Percentiles rank a stretch among this genome's conserved stretches.
Conservation (phyloP, 2,888 invertebrate genomes). For the Vannuccia rotundouncinata region DNA sequence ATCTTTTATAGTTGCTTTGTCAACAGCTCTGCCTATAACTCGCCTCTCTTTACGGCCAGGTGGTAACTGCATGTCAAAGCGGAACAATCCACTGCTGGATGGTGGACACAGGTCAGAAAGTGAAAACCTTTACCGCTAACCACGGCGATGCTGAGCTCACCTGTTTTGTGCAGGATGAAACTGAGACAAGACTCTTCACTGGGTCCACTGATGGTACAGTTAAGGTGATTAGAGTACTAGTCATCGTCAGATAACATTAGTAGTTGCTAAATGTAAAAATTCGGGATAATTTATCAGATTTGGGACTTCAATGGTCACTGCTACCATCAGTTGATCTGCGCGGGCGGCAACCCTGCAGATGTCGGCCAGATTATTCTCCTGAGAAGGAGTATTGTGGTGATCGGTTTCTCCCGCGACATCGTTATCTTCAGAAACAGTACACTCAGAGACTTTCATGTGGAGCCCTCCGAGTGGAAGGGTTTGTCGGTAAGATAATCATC, state of each 20-base stretch:
- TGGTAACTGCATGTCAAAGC: constrained; percentile 52
- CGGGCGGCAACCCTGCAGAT: constrained; percentile 52
- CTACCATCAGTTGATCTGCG: constrained; percentile 53
- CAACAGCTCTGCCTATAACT: background rate
- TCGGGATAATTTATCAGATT: constrained; percentile 44
- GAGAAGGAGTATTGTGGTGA: constrained; percentile 51
- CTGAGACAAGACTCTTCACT: constrained; percentile 51
- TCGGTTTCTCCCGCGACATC: constrained; percentile 47
- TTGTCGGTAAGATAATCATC: constrained; percentile 45
- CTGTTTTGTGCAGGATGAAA: constrained; percentile 51
- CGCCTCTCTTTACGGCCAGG: constrained; percentile 45
- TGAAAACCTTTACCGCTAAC: constrained; percentile 51
- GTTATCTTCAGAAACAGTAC: constrained; percentile 52
- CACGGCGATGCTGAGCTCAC: constrained; percentile 55
- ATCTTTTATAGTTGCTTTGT: background rate
- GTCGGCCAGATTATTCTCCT: constrained; percentile 52
- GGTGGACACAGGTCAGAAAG: constrained; percentile 56
- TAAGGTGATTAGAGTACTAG: constrained; percentile 48
- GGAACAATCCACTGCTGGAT: constrained; percentile 55
- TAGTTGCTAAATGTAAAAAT: background rate
- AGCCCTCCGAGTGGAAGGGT: constrained; percentile 55
- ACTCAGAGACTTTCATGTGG: constrained; percentile 50
- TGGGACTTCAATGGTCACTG: constrained; percentile 57
- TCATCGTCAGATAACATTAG: too few species aligned
- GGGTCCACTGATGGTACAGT: constrained; percentile 56